A percentile compares a stretch with the other conserved stretches of the same genome.
Evolutionary conservation across 2,888 invertebrate species (phyloP).

Genomic region (Glaucopsyche alexis): DNA sequence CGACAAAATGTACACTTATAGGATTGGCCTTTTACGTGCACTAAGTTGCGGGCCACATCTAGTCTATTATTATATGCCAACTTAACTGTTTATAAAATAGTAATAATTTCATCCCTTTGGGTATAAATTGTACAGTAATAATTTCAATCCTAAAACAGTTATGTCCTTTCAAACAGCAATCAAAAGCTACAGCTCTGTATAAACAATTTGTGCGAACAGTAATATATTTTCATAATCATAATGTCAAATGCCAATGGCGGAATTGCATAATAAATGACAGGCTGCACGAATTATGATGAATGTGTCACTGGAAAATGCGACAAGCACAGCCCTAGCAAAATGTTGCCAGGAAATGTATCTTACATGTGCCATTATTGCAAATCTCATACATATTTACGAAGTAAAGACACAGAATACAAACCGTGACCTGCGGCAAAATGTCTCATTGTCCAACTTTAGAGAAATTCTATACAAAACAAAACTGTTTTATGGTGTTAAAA

Average conservation of each 20-base stretch:
- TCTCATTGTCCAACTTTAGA: slow-evolving; percentile 1
- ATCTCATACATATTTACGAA: slow-evolving; percentile 24
- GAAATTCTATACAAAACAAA: neutral
- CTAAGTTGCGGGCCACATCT: no score
- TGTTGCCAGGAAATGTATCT: slow-evolving; percentile 24
- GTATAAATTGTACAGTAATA: no score
- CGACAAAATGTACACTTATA: no score
- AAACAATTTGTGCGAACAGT: neutral
- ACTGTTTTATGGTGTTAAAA: neutral
- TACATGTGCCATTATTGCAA: slow-evolving; percentile 25
- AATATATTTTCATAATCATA: slow-evolving; percentile 23
- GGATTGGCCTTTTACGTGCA: no score
- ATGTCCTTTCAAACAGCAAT: slow-evolving; percentile 1
- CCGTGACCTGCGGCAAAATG: neutral
- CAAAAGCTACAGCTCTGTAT: neutral
- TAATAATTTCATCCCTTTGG: no score
- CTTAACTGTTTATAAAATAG: neutral
- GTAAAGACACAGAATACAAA: slow-evolving; percentile 15
- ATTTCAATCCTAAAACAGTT: no score
- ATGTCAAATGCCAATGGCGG: slow-evolving; percentile 8
- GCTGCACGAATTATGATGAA: slow-evolving; percentile 23
- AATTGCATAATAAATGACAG: slow-evolving; percentile 21
- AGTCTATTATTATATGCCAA: no score
- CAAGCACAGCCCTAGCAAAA: slow-evolving; percentile 18
- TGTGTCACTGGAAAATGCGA: neutral